Conservation (phyloP, 2,797 vertebrate species). For the Delichon dasypus region DNA sequence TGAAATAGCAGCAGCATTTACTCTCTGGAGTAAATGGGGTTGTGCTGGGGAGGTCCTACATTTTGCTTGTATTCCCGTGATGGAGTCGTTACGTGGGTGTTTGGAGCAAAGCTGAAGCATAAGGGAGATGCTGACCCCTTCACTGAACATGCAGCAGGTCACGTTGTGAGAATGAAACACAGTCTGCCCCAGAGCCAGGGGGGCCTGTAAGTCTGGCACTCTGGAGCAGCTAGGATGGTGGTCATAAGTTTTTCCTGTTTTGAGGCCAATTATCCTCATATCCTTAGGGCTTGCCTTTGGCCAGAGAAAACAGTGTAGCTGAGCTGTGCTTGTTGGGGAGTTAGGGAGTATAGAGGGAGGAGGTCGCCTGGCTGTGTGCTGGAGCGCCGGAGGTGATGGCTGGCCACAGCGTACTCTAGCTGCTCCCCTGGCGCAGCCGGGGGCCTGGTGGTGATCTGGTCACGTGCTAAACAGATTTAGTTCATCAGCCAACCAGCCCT, state of each 20-base stretch:
- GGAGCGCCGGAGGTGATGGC: not conserved
- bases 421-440: not conserved
- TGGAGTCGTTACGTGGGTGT: not conserved
- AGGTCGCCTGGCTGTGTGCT: not conserved
- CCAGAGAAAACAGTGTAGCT: not conserved
- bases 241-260: not conserved
- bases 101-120: fast-evolving
- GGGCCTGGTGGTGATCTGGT: not conserved
- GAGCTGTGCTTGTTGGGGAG: not conserved
- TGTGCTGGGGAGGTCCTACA: not conserved
- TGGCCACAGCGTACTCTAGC: fast-evolving
- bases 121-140: not conserved
- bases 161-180: not conserved
- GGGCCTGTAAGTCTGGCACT: not conserved
- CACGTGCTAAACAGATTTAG: not conserved
- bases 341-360: not conserved
- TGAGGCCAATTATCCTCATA: not conserved
- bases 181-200: fast-evolving
- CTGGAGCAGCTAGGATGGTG: not conserved
- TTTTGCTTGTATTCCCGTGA: not conserved
- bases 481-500: not conserved
- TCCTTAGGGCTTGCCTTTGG: not conserved
- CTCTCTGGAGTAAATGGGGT: not conserved
- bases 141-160: not conserved
- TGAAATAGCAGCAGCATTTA: not conserved